phyloP scores from a whole-genome alignment of 2,113 vertebrate genomes.

The Benitochromis conjunctus region DNA sequence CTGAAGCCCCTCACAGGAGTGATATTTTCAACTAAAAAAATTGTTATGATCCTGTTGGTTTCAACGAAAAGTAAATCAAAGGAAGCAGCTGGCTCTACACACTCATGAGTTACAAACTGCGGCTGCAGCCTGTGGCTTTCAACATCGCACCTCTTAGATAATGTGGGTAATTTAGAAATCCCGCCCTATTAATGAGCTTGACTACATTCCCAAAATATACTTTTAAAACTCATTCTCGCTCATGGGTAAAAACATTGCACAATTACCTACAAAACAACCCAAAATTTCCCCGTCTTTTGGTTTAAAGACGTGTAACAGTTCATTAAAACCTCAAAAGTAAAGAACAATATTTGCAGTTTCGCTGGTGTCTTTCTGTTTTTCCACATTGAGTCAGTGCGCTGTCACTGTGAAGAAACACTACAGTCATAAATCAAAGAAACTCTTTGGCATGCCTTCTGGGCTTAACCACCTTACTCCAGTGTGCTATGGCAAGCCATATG shows the following conservation, averaged over 20 bases:
- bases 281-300: neutral
- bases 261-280: neutral
- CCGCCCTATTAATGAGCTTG: neutral
- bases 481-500: neutral
- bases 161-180: neutral
- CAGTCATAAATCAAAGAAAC: neutral
- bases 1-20: neutral
- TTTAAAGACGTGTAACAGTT: neutral
- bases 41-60: slow-evolving; percentile 23
- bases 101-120: neutral
- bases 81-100: neutral
- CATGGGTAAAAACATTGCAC: neutral
- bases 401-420: neutral
- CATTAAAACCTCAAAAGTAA: neutral
- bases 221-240: neutral
- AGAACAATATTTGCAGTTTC: neutral
- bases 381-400: neutral
- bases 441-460: neutral
- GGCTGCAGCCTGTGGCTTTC: neutral
- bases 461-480: neutral
- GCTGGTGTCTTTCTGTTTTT: neutral
- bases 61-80: slow-evolving; percentile 25
- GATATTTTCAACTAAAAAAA: slow-evolving; percentile 21
- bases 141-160: neutral
- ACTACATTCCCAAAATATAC: neutral